A percentile compares a stretch with the other conserved stretches of the same genome.
Conservation (phyloP, 2,113 vertebrate species). For the Alectura lathami region DNA sequence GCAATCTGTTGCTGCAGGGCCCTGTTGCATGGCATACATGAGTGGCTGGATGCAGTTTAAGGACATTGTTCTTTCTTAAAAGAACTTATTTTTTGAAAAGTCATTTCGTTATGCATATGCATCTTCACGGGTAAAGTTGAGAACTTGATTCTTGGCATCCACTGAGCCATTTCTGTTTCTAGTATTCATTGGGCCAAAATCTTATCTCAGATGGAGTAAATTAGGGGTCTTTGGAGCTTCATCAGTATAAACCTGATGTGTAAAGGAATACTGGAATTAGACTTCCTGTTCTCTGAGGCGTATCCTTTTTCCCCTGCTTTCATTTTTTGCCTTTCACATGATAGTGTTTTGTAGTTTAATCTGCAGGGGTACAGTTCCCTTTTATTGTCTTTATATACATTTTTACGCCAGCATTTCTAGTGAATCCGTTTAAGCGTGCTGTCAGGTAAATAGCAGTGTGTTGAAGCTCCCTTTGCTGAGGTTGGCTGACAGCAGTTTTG, state of each 20-base stretch:
- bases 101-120: neutral
- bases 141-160: neutral
- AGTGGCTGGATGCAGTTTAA: neutral
- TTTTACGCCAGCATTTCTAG: neutral
- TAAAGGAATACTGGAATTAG: accelerated
- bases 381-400: neutral
- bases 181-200: neutral
- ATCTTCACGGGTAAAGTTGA: neutral
- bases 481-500: neutral
- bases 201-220: neutral
- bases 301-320: neutral
- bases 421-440: neutral
- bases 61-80: neutral
- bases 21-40: neutral
- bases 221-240: neutral
- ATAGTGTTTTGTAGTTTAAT: neutral
- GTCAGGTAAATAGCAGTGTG: neutral
- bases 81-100: neutral
- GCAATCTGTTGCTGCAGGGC: neutral
- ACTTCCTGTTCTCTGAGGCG: neutral
- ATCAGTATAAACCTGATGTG: neutral
- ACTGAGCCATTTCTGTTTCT: neutral
- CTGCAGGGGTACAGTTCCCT: neutral
- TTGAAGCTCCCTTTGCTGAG: neutral
- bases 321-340: neutral